These are phyloP conservation scores for Nothura maculosa DNA, from an alignment of 2,797 vertebrate genomes.

Conservation along the genomic window DNA sequence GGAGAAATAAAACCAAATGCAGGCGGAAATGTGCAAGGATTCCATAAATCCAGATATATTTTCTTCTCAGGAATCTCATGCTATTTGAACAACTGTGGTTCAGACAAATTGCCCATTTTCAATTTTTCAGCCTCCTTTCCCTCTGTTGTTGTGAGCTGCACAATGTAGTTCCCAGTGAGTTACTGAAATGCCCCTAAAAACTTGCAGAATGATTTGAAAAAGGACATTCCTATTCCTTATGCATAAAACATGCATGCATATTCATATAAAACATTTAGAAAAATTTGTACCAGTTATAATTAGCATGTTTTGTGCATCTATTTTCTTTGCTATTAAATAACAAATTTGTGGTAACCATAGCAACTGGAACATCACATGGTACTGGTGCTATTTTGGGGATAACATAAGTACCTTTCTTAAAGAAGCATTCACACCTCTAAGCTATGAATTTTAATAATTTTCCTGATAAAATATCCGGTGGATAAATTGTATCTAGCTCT, in stretches of 20 bases:
- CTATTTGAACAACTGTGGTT: slow-evolving; percentile 41
- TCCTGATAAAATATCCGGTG: slow-evolving; percentile 56
- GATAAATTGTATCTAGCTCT: slow-evolving; percentile 44
- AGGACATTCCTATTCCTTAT: slow-evolving; percentile 80
- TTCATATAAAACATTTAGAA: slow-evolving; percentile 85
- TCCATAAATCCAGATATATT: not conserved
- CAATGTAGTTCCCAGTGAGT: slow-evolving; percentile 46
- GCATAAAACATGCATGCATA: slow-evolving; percentile 83
- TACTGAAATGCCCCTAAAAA: slow-evolving; percentile 66
- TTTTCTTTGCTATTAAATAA: slow-evolving; percentile 89
- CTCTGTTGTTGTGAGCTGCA: slow-evolving; percentile 29
- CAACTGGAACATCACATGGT: slow-evolving; percentile 84
- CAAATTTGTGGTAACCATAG: slow-evolving; percentile 89
- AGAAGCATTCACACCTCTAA: slow-evolving; percentile 80
- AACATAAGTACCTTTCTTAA: slow-evolving; percentile 86
- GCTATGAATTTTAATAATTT: slow-evolving; percentile 77
- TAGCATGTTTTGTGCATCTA: slow-evolving; percentile 88
- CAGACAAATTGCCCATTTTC: slow-evolving; percentile 50
- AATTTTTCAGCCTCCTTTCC: slow-evolving; percentile 37
- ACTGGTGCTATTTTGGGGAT: slow-evolving; percentile 84
- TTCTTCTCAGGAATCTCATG: slow-evolving; percentile 25
- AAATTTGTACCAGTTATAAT: slow-evolving; percentile 87
- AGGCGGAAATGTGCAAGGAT: not conserved
- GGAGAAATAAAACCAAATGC: slow-evolving; percentile 20
- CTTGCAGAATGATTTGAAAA: slow-evolving; percentile 77